These are phyloP conservation scores for Drosophila parabipectinata DNA, from an alignment of 1,140 invertebrate genomes.

Conservation along the genomic window DNA sequence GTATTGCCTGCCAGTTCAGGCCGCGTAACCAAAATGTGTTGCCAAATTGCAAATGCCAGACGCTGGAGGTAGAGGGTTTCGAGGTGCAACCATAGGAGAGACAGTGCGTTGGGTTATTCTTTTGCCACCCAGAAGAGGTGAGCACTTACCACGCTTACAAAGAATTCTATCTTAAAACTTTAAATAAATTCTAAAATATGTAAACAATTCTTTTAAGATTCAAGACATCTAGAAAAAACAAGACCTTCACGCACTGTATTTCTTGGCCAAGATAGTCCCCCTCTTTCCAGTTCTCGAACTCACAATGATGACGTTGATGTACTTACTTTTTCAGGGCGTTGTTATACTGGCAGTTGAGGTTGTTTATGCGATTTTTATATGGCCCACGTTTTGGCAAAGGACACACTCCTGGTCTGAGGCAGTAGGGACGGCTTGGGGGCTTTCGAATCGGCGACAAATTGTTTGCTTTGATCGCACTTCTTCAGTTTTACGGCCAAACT, in stretches of 20 bases:
- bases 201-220: not conserved
- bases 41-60: slow-evolving; percentile 72
- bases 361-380: slow-evolving; percentile 79
- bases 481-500: slow-evolving; percentile 77
- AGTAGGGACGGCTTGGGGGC: not conserved
- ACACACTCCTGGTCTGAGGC: slow-evolving; percentile 1
- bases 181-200: no score
- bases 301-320: slow-evolving; percentile 61
- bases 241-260: slow-evolving; percentile 24
- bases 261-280: slow-evolving; percentile 9
- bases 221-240: not conserved
- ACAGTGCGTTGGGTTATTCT: slow-evolving; percentile 60
- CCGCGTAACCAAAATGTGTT: slow-evolving; percentile 79
- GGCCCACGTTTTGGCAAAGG: slow-evolving; percentile 45
- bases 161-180: slow-evolving; percentile 6
- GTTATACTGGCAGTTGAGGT: slow-evolving; percentile 64
- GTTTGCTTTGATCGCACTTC: slow-evolving; percentile 74
- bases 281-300: slow-evolving; percentile 11
- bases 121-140: slow-evolving; percentile 13
- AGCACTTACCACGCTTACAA: slow-evolving; percentile 8
- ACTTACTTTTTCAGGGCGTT: slow-evolving; percentile 52
- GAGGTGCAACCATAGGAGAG: slow-evolving; percentile 9
- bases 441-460: slow-evolving; percentile 62
- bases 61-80: slow-evolving; percentile 8
- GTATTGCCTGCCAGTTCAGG: slow-evolving; percentile 24